Conservation (phyloP, 2,797 vertebrate genomes). For the Acridotheres tristis region DNA sequence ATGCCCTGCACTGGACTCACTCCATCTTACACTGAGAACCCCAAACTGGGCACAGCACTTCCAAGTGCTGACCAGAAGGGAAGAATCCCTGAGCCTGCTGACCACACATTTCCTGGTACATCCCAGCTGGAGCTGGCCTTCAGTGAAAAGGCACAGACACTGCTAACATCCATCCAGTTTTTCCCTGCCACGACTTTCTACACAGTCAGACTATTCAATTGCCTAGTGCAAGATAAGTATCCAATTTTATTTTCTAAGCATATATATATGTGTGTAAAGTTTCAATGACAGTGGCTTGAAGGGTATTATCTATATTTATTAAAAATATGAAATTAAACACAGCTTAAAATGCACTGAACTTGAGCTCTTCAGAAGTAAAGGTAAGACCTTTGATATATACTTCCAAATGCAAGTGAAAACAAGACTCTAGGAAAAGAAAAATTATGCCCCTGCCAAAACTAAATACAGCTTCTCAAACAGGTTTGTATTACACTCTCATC, state of each 20-base stretch:
- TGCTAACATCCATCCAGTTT: background rate
- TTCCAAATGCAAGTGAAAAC: background rate
- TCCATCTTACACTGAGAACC: fast-evolving
- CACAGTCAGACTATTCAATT: background rate
- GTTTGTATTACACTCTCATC: background rate
- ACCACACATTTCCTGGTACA: background rate
- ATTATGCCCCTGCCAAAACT: background rate
- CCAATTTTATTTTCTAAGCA: background rate
- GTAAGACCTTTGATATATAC: background rate
- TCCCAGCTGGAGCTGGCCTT: background rate
- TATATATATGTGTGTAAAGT: background rate
- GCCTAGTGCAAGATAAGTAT: background rate
- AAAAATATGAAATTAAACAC: background rate
- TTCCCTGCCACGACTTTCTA: background rate
- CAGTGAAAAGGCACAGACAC: background rate
- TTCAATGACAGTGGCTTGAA: background rate
- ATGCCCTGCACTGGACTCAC: background rate
- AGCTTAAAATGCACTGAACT: background rate
- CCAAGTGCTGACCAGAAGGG: background rate
- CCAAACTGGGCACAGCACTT: background rate
- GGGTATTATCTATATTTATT: background rate
- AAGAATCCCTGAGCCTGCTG: background rate
- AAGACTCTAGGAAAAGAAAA: background rate
- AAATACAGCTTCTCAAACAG: background rate
- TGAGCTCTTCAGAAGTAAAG: background rate